phyloP scores from a whole-genome alignment of 2,888 invertebrate species.

The Mesorhabditis spiculigera region DNA sequence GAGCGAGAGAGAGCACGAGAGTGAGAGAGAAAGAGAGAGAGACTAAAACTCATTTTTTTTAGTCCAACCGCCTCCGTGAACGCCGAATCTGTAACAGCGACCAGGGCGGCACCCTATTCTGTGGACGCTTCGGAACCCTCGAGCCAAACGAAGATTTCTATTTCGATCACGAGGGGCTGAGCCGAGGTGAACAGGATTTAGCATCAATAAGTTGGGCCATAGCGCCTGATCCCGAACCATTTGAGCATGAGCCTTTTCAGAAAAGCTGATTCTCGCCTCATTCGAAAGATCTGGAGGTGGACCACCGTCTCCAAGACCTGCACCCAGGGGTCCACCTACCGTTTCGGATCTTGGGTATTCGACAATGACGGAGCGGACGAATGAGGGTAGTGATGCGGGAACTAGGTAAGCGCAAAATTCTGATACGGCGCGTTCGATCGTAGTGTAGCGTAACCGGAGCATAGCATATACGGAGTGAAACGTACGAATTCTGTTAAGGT shows the following conservation, averaged over 20 bases:
- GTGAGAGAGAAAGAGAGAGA: neutral
- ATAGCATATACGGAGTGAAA: no score
- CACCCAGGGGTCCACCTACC: neutral
- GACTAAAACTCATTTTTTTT: neutral
- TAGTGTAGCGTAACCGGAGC: no score
- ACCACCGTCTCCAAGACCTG: neutral
- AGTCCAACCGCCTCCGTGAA: neutral
- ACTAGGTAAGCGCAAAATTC: neutral
- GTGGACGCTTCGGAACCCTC: neutral
- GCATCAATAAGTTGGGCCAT: no score
- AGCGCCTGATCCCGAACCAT: no score
- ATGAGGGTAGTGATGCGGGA: neutral
- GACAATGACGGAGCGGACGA: neutral
- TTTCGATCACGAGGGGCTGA: neutral
- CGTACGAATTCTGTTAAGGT: no score
- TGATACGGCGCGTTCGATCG: no score
- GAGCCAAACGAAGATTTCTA: neutral
- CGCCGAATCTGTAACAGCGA: neutral
- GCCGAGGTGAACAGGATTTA: neutral
- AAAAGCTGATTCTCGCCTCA: neutral
- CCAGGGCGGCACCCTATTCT: neutral
- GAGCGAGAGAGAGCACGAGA: neutral
- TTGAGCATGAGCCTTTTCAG: no score
- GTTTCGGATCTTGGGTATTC: conserved; percentile 1
- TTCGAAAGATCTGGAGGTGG: neutral